phyloP scores from a whole-genome alignment of 1,140 invertebrate species.

The Eubasilissa regina region DNA sequence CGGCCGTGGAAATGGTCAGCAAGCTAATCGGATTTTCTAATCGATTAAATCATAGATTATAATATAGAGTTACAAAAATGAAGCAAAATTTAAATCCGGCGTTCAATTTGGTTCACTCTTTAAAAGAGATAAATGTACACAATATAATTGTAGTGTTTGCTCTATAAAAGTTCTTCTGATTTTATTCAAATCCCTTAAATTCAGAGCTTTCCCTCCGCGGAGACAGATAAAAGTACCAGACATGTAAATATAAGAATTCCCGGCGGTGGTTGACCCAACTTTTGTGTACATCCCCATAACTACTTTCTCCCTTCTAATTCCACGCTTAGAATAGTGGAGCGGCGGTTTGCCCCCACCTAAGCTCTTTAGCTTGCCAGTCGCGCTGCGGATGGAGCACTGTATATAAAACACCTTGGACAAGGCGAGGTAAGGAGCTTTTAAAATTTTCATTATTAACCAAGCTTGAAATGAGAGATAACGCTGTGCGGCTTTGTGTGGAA shows the following conservation, averaged over 20 bases:
- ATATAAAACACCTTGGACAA: background rate
- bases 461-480: no score
- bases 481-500: background rate
- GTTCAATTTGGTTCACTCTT: no score
- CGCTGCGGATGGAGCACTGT: no score
- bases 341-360: background rate
- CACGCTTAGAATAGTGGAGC: conserved; percentile 17
- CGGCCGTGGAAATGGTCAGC: no score
- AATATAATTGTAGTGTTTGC: no score
- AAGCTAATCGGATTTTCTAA: no score
- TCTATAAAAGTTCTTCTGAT: no score
- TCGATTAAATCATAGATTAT: no score
- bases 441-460: conserved; percentile 29
- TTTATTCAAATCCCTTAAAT: conserved; percentile 15
- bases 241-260: conserved; percentile 40
- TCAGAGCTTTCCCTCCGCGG: conserved; percentile 16
- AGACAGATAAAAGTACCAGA: conserved; percentile 18
- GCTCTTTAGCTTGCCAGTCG: no score
- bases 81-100: no score
- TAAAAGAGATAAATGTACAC: no score
- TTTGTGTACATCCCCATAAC: background rate
- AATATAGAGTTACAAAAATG: no score
- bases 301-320: conserved; percentile 12
- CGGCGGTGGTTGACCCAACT: background rate
- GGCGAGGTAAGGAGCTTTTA: conserved; percentile 37